These are phyloP conservation scores for Muntiacus muntjak DNA, from an alignment of 2,113 vertebrate species.

Conservation along the genomic window DNA sequence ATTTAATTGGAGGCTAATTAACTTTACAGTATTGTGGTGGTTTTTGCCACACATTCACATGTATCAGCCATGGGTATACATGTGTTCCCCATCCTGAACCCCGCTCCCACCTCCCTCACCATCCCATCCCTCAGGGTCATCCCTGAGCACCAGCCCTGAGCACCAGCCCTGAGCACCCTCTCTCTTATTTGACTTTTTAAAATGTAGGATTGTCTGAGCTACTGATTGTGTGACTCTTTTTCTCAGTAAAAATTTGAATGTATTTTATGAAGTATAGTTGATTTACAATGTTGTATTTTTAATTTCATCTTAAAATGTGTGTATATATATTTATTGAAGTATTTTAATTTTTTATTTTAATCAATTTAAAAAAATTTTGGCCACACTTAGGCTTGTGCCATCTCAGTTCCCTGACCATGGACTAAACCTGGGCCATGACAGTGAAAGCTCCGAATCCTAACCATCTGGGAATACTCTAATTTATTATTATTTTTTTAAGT, in stretches of 20 bases:
- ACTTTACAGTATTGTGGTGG: not conserved
- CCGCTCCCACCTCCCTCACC: fast-evolving
- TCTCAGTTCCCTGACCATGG: not conserved
- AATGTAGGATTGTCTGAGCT: not conserved
- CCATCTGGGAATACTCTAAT: not conserved
- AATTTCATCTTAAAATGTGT: not conserved
- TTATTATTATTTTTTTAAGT: not conserved
- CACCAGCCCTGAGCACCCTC: not conserved
- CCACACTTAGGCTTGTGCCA: not conserved
- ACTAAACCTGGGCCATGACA: not conserved
- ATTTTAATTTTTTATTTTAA: not conserved
- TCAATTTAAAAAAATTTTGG: not conserved
- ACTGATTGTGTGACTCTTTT: not conserved
- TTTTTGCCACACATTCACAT: not conserved
- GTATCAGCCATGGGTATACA: not conserved
- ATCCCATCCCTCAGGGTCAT: not conserved
- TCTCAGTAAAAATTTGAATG: not conserved
- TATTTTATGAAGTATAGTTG: not conserved
- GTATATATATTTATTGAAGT: not conserved
- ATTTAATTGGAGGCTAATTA: not conserved
- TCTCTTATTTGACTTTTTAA: not conserved
- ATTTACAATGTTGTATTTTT: not conserved
- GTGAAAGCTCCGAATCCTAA: not conserved
- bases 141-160: not conserved
- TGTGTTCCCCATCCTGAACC: not conserved